Base-by-base conservation (phyloP, 1,140 invertebrate species). In the Pseudomyrmex sp. region DNA sequence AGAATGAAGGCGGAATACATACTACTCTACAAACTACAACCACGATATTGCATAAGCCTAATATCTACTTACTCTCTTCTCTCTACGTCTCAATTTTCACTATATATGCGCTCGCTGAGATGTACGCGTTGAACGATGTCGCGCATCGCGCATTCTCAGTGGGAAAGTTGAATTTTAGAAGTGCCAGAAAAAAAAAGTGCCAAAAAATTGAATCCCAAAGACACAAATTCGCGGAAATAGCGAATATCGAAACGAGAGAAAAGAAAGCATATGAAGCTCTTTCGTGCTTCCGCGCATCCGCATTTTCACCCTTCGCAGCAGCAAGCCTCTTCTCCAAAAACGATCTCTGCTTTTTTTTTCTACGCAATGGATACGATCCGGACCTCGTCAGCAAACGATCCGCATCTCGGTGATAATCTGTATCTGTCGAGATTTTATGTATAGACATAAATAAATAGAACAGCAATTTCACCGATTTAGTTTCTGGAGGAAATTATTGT, bases 231-330 rank as follows among this genome's bases (percentile, higher is more conserved):
- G 18, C 2, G 8, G 20, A 18, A 7, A 50, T 75, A 75, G 58
- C 44, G 10, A 15, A 26, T 63, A 12, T 63, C 44, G 9, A 54
- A 76, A 62, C 48, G 10, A 9, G 13, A 20, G 48, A 23, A 77
- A n/a, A 15, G 46, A 58, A 76, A 79, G 63, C 75, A 15, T 58
- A 79, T 35, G 35, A 35, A 79, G 75, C 75, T 79, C 35, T 26
- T 77, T 5, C 4, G n/a, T 10, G 13, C 13, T 13, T 44, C n/a
- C 18, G 63, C 13, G 18, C 9, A 4, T 44, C n/a, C 18, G 65
- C 18, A 9, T 9, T 9, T 52, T 76, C 35, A 12, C 13, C 63
- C 62, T 35, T 18, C 13, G 63, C 52, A 13, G 63, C 52, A 13
- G 75, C 56, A 79, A 79, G 63, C 63, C 10, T 69, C 35, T 35